Base-by-base conservation (phyloP, 2,797 vertebrate genomes). In the Coluber constrictor region DNA sequence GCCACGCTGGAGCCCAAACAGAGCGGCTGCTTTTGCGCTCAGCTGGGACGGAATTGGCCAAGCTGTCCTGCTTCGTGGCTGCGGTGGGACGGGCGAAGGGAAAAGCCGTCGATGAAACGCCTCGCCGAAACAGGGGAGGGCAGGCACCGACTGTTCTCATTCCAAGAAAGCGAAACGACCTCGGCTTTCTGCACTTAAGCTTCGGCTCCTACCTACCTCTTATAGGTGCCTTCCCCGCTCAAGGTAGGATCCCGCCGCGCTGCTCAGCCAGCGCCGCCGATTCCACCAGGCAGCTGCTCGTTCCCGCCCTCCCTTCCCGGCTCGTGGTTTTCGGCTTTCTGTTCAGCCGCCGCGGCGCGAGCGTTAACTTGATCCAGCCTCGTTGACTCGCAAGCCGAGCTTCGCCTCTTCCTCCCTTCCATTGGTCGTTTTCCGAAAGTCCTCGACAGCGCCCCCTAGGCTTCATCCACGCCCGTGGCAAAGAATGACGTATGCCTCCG, bases 401-500 rank as follows among this genome's bases (percentile, higher is more conserved):
- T 83, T 94, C 61, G 20, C 86, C 0, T 87, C 63, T 1, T 32
- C 79, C 20, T 86, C 13, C 88, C 18, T 18, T 74, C 57, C 16
- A 59, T 1, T 90, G 87, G 89, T 47, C 43, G 57, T 32, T 37
- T 4, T 10, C 0, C 1, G 18, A 2, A 2, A 86, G 7, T 11
- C 27, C 43, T 86, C 60, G 27, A 91, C 74, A 87, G 92, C 87
- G 90, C 93, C 93, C 23, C 37, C 93, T 89, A n/a, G 51, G 57
- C 9, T 86, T 0, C 11, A 5, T 2, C 11, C 16, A 15, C 37
- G 6, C 7, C 11, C 10, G 6, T 29, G 8, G 57, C 74, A 47
- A 5, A 54, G 37, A 90, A 90, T 43, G 51, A 59, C 43, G 60
- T 47, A 59, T 5, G 27, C 55, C n/a, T 32, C 18, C 54, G 16